Evolutionary conservation across 2,888 invertebrate species (phyloP).

Genomic region (Hemicrepidius hirtus): DNA sequence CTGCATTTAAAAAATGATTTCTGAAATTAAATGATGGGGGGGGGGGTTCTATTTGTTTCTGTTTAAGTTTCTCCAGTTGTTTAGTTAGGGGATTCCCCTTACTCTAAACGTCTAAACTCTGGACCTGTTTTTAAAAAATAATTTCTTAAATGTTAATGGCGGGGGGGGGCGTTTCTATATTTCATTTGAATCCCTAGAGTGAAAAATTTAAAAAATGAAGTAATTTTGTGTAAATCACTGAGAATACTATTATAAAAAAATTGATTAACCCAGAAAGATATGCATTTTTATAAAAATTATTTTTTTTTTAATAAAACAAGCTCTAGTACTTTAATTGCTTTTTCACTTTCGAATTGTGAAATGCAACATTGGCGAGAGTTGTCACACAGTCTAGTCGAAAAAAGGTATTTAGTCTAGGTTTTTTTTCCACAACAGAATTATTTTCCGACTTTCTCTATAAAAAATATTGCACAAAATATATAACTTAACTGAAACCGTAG

Average conservation of each 20-base stretch:
- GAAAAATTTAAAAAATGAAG: no score
- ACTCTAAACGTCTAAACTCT: no score
- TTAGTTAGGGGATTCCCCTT: no score
- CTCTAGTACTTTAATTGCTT: constrained; percentile 16
- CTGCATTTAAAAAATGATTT: no score
- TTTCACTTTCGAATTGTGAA: constrained; percentile 3
- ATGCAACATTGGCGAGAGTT: constrained; percentile 26
- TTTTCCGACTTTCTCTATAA: neutral
- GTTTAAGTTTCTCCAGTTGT: no score
- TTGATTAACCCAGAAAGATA: neutral
- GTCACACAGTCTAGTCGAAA: constrained; percentile 41
- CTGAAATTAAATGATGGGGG: no score
- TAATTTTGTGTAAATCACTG: neutral
- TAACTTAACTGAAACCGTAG: constrained; percentile 26
- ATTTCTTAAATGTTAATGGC: no score
- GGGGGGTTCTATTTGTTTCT: no score
- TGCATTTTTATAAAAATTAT: neutral
- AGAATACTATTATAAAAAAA: neutral
- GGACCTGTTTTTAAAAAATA: no score
- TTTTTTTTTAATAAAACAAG: neutral
- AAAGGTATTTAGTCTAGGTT: constrained; percentile 32
- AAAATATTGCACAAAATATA: constrained; percentile 36
- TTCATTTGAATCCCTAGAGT: no score
- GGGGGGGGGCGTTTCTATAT: no score
- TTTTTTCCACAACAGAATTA: neutral